These are phyloP conservation scores for Norana najaformis DNA, from an alignment of 2,888 invertebrate genomes.

Conservation along the genomic window DNA sequence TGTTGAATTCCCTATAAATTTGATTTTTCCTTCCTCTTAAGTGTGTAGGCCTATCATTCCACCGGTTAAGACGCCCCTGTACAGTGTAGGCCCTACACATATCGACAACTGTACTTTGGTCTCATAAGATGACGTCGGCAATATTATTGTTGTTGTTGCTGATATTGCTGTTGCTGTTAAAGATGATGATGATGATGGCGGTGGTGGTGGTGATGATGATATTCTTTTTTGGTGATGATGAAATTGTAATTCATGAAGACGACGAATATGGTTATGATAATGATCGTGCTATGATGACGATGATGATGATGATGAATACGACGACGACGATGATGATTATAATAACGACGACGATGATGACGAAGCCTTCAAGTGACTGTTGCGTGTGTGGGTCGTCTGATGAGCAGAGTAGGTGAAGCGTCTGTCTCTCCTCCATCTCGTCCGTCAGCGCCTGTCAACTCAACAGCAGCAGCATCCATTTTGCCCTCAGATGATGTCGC, in stretches of 20 bases:
- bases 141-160: background rate
- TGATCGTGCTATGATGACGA: too few relatives aligned
- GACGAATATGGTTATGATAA: background rate
- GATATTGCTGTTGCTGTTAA: background rate
- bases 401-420: background rate
- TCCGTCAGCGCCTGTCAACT: background rate
- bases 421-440: background rate
- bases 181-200: background rate
- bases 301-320: background rate
- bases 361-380: background rate
- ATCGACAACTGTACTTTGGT: too few relatives aligned
- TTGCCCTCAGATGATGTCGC: background rate
- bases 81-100: too few relatives aligned
- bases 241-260: background rate
- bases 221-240: too few relatives aligned
- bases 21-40: too few relatives aligned
- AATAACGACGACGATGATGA: background rate
- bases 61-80: too few relatives aligned
- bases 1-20: too few relatives aligned
- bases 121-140: background rate
- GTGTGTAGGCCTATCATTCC: too few relatives aligned
- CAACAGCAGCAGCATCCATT: background rate
- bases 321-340: slow-evolving; percentile 9
- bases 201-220: background rate
- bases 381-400: background rate